Evolutionary conservation across 2,797 vertebrate species (phyloP).

Genomic region (Oreochromis grahami): DNA sequence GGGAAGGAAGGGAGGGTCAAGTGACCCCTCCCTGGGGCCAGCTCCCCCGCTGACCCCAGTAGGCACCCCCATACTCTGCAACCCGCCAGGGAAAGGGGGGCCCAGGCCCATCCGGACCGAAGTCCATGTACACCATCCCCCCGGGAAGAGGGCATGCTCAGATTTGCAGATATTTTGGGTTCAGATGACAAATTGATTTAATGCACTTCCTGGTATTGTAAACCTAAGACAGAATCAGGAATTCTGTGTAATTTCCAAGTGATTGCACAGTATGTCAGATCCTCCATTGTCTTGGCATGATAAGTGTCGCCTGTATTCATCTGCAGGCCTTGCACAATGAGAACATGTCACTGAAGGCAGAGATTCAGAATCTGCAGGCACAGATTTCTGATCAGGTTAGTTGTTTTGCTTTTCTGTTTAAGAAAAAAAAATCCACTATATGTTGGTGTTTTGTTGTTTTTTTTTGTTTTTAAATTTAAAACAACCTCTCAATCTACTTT

Average conservation of each 20-base stretch:
- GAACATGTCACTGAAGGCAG: conserved; percentile 87
- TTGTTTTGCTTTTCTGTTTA: not conserved
- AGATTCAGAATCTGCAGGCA: conserved; percentile 88
- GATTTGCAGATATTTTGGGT: too few relatives aligned
- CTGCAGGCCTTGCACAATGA: conserved; percentile 89
- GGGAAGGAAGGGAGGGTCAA: too few relatives aligned
- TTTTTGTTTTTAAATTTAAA: not conserved
- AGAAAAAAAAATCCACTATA: not conserved
- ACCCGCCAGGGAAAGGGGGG: too few relatives aligned
- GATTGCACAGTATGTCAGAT: not conserved
- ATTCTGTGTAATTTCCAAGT: not conserved
- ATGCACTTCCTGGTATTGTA: too few relatives aligned
- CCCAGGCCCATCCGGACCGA: too few relatives aligned
- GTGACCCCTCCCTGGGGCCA: too few relatives aligned
- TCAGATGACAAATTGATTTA: too few relatives aligned
- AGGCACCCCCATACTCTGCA: too few relatives aligned
- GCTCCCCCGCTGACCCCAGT: too few relatives aligned
- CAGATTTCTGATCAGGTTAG: conserved; percentile 90
- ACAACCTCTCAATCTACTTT: not conserved
- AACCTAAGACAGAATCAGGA: too few relatives aligned
- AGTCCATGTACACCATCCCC: not conserved
- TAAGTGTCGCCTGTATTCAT: not conserved
- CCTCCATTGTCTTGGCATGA: not conserved
- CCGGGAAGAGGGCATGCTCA: too few relatives aligned
- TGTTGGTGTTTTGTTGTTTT: not conserved